Evolutionary conservation across 2,888 invertebrate species (phyloP).

Genomic region (Orchestes rusci): DNA sequence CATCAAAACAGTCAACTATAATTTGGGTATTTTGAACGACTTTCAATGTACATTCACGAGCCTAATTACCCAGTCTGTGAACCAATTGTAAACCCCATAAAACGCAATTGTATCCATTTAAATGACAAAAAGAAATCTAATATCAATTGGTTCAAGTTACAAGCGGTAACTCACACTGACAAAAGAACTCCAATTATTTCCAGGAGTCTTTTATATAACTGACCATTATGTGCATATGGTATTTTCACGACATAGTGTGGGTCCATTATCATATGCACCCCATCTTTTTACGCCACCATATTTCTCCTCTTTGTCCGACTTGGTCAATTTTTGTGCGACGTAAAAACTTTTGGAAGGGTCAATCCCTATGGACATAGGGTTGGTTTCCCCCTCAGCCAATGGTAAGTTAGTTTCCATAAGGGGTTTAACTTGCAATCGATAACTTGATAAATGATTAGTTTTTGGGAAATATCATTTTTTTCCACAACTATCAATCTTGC

Average conservation of each 20-base stretch:
- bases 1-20: no score
- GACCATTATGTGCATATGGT: slow-evolving; percentile 34
- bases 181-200: slow-evolving; percentile 28
- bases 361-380: slow-evolving; percentile 33
- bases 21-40: no score
- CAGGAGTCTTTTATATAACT: slow-evolving; percentile 24
- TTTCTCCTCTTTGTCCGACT: slow-evolving; percentile 20
- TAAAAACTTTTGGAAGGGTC: slow-evolving; percentile 30
- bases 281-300: slow-evolving; percentile 30
- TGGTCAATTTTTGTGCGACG: slow-evolving; percentile 20
- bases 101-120: slow-evolving; percentile 14
- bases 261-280: slow-evolving; percentile 30
- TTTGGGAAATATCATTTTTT: slow-evolving; percentile 17
- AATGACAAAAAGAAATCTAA: slow-evolving; percentile 21
- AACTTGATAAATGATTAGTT: slow-evolving; percentile 23
- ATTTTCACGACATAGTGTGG: slow-evolving; percentile 30
- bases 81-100: no score
- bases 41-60: no score
- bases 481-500: not conserved
- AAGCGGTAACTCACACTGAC: slow-evolving; percentile 19
- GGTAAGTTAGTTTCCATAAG: slow-evolving; percentile 25
- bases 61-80: no score
- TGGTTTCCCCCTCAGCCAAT: slow-evolving; percentile 30
- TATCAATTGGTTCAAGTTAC: slow-evolving; percentile 19
- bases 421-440: slow-evolving; percentile 31